Base-by-base conservation (phyloP, 2,113 vertebrate species). In the Hystrix cristata region DNA sequence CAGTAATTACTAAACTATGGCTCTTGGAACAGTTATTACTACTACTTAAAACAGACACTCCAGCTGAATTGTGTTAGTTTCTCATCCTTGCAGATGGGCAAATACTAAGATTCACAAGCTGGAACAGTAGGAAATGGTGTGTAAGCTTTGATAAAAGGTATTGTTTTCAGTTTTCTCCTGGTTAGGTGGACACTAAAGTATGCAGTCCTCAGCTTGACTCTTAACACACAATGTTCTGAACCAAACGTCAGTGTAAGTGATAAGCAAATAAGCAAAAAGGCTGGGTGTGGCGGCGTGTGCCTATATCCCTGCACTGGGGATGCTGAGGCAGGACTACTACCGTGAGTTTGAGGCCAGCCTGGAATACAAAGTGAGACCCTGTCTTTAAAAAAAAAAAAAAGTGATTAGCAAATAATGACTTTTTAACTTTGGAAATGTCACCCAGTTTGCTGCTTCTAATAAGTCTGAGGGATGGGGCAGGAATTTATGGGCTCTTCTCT, bases 241-340 rank as follows among this genome's bases (percentile, higher is more conserved):
- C 87, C 78, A 93, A 91, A 93, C 95, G 92, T 97, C 96, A 97
- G 96, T 95, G 96, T 96, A 97, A 95, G 87, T 90, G 81, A 76
- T 83, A 95, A 96, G 87, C 19, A 94, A 92, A 88, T 65, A 86
- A 76, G 67, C 38, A 74, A 48, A 4, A 27, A 38, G 21, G 71
- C 43, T 46, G 43, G 12, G 43, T 14, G 12, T 76, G 43, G 43
- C 29, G 72, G 72, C 5, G 0, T 21, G 15, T 25, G 13, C 23
- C 13, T 27, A 13, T 46, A 76, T 48, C 11, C 43, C 43, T 27
- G 43, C 5, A 14, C 43, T 14, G 23, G 14, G 12, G 72, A 76
- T 23, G 43, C 71, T 74, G 71, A 74, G 43, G 43, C 46, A 76
- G 25, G 46, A 48, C 25, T 43, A 76, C 29, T 46, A 48, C 43